A percentile compares a stretch with the other conserved stretches of the same genome.
These are phyloP conservation scores for Channallabes apus DNA, from an alignment of 2,797 vertebrate genomes.

Conservation along the genomic window DNA sequence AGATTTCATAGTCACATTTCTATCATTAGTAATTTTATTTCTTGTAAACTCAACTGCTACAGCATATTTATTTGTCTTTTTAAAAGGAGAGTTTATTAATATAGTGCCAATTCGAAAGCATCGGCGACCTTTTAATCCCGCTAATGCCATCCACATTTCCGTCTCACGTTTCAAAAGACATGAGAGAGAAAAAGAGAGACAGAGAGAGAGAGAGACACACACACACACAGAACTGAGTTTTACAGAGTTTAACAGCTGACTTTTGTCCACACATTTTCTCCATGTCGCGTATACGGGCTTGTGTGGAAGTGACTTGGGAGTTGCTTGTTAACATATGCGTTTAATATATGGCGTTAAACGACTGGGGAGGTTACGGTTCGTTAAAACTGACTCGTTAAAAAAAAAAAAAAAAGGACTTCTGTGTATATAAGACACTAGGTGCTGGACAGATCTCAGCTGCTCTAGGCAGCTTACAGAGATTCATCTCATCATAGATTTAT, in stretches of 20 bases:
- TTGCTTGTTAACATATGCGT: neutral
- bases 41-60: neutral
- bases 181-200: too few relatives aligned
- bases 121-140: constrained; percentile 4
- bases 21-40: neutral
- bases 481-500: neutral
- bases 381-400: neutral
- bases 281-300: neutral
- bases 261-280: neutral
- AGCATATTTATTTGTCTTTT: neutral
- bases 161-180: neutral
- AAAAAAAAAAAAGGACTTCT: neutral
- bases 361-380: neutral
- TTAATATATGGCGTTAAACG: too few relatives aligned
- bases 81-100: neutral
- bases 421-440: neutral
- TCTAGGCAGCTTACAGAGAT: neutral
- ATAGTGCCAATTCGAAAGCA: neutral
- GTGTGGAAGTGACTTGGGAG: neutral
- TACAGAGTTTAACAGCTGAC: neutral
- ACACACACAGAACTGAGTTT: neutral
- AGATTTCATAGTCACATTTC: neutral
- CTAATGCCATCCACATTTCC: neutral
- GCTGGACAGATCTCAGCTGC: too few relatives aligned
- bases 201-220: too few relatives aligned